Evolutionary conservation across 2,888 invertebrate genomes (phyloP), one percentile per base, ranked within the genome.

Genomic region (Cremastinae sp.): DNA sequence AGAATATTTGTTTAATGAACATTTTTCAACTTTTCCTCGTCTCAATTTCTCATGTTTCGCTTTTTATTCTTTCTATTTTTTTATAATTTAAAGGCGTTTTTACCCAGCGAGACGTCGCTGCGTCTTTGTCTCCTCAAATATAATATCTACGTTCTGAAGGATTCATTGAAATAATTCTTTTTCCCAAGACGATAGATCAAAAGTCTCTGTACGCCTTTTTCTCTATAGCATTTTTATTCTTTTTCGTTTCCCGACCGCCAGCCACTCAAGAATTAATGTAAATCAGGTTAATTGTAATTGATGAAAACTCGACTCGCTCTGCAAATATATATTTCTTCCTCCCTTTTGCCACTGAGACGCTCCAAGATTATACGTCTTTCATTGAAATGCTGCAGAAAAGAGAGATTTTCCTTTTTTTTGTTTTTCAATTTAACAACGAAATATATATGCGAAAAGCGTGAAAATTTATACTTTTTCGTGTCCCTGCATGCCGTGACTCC

Each of bases 211-310:
- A 38, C 34, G 9, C 12, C 9, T 38, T 28, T 8, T 65, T 10
- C 53, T 47, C 16, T 51, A 3, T 16, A 22, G 10, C 20, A 12
- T 9, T 51, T 20, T 22, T 14, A 12, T 12, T 38, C 0, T 20
- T 0, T 38, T 38, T n/a, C n/a, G 5, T 28, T 28, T 5, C 5
- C 5, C 4, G 8, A 18, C 20, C 7, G 14, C 14, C 53, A 14
- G 8, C 28, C 28, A 10, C 20, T 38, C 10, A 9, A 41, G 36
- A 16, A 53, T 65, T 53, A 28, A 85, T 85, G 84, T 83, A 83
- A 86, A 86, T 84, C 85, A 86, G 84, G 84, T 86, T 87, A 85
- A 87, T 85, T 85, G 84, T 82, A 85, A 86, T 85, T 84, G 81
- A 79, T 81, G 69, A 80, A 81, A 83, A 81, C 80, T 76, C 28